Percentiles rank a stretch among this genome's conserved stretches.
Conservation (phyloP, 2,888 invertebrate species). For the Aradus depressus region DNA sequence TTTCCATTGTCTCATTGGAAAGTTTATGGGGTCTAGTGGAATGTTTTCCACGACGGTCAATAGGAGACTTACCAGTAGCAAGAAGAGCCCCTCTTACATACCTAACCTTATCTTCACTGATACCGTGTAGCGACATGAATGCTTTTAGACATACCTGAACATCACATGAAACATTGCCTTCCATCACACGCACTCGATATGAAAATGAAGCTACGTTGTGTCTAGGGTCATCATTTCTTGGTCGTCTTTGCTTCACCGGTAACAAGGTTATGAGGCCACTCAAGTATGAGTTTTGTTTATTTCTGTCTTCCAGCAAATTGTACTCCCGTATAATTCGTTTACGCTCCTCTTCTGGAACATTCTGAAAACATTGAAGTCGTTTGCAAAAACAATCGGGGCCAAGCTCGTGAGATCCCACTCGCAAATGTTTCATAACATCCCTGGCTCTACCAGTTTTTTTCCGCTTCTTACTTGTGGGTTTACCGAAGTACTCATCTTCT, state of each 20-base stretch:
- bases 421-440: too few relatives aligned
- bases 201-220: slow-evolving; percentile 3
- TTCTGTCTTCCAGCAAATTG: too few relatives aligned
- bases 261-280: too few relatives aligned
- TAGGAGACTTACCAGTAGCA: slow-evolving; percentile 11
- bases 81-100: slow-evolving; percentile 10
- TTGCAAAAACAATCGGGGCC: too few relatives aligned
- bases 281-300: too few relatives aligned
- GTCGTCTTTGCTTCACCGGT: background rate
- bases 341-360: too few relatives aligned
- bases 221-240: background rate
- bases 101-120: slow-evolving; percentile 12
- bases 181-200: slow-evolving; percentile 7
- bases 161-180: slow-evolving; percentile 4
- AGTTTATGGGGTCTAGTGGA: slow-evolving; percentile 16
- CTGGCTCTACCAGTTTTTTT: too few relatives aligned
- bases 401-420: too few relatives aligned
- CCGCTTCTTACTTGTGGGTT: too few relatives aligned
- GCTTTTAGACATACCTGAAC: slow-evolving; percentile 20
- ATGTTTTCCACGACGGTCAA: slow-evolving; percentile 20
- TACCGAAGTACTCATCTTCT: too few relatives aligned
- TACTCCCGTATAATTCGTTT: too few relatives aligned
- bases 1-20: slow-evolving; percentile 17
- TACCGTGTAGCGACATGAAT: slow-evolving; percentile 19
- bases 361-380: too few relatives aligned